phyloP scores from a whole-genome alignment of 2,888 invertebrate species.

The Eumacrocentrus americanus region DNA sequence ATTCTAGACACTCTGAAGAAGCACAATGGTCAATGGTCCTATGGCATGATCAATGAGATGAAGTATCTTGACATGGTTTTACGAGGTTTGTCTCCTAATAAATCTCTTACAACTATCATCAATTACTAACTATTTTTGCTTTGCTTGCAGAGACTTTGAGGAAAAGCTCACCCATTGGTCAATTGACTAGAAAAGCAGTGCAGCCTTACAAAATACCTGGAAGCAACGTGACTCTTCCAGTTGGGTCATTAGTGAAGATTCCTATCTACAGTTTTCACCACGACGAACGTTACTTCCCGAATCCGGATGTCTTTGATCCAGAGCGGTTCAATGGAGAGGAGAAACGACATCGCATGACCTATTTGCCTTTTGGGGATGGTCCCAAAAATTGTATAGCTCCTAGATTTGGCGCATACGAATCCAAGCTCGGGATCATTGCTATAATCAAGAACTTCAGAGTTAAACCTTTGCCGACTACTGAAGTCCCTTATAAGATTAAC shows the following conservation, averaged over 20 bases:
- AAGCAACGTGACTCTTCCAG: conserved; percentile 33
- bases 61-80: not conserved
- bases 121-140: not conserved
- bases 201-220: not conserved
- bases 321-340: conserved; percentile 32
- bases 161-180: conserved; percentile 34
- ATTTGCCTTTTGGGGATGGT: conserved; percentile 39
- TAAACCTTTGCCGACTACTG: not conserved
- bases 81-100: not conserved
- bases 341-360: conserved; percentile 33
- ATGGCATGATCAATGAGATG: conserved; percentile 56
- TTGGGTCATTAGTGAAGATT: conserved; percentile 33
- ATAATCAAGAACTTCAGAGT: not conserved
- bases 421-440: not conserved
- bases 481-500: not conserved
- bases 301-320: conserved; percentile 37
- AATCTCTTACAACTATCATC: not conserved
- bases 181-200: not conserved
- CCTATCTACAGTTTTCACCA: conserved; percentile 30
- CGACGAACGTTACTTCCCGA: conserved; percentile 32
- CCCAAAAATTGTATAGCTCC: conserved; percentile 41
- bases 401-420: not conserved
- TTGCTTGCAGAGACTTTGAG: conserved; percentile 34
- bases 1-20: conserved; percentile 45
- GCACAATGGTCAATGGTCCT: conserved; percentile 50